Percentiles rank a stretch among this genome's conserved stretches.
These are phyloP conservation scores for Bombus huntii DNA, from an alignment of 1,140 invertebrate species.

Conservation along the genomic window DNA sequence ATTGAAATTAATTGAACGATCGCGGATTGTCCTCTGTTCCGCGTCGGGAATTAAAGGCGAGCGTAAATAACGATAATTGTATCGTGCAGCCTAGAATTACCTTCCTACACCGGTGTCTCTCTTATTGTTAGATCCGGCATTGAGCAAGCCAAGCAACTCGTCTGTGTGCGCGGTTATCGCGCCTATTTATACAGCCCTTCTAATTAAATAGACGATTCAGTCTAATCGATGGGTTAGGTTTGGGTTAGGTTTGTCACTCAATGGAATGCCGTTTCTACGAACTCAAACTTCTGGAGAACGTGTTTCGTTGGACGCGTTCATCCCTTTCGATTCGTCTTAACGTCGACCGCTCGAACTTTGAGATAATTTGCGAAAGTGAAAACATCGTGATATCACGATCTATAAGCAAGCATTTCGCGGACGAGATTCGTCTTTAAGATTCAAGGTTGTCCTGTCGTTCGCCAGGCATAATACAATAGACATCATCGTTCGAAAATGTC, in stretches of 20 bases:
- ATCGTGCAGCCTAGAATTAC: conserved; percentile 51
- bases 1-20: conserved; percentile 52
- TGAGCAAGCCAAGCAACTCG: conserved; percentile 47
- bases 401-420: not conserved
- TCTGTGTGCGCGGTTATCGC: conserved; percentile 58
- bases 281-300: not conserved
- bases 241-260: no score
- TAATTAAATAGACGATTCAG: conserved; percentile 61
- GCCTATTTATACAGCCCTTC: conserved; percentile 52
- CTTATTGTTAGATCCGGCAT: conserved; percentile 65
- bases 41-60: conserved; percentile 49
- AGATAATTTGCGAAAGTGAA: no score
- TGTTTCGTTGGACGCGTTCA: not conserved
- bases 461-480: not conserved
- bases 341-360: no score
- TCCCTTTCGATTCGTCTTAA: not conserved
- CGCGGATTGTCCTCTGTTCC: conserved; percentile 27
- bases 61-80: conserved; percentile 59
- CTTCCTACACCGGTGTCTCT: conserved; percentile 61
- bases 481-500: not conserved
- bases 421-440: not conserved
- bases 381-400: no score
- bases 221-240: not conserved
- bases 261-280: not conserved
- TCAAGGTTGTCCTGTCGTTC: not conserved